phyloP scores from a whole-genome alignment of 2,797 vertebrate species.

The Sebastes variabilis region DNA sequence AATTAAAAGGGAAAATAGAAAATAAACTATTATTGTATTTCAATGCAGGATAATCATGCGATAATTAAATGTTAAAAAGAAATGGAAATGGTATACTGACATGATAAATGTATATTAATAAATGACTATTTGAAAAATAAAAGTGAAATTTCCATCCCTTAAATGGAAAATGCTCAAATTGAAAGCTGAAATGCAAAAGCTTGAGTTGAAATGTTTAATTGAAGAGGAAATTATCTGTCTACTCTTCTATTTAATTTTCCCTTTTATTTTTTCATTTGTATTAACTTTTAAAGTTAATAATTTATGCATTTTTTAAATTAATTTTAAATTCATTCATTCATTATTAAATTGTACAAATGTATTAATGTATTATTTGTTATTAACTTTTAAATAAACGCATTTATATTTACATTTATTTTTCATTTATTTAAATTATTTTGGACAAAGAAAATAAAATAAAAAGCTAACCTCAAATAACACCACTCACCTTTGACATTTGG shows the following conservation, averaged over 20 bases:
- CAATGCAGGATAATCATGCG: not conserved
- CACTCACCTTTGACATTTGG: slow-evolving; percentile 67
- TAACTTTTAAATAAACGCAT: fast-evolving
- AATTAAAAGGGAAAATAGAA: not conserved
- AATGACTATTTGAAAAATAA: not conserved
- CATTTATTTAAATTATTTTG: no score
- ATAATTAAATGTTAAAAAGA: not conserved
- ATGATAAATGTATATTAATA: not conserved
- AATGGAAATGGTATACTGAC: not conserved
- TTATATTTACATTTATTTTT: no score
- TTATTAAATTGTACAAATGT: fast-evolving
- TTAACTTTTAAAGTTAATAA: no score
- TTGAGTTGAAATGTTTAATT: not conserved
- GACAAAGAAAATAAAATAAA: not conserved
- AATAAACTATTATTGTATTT: not conserved
- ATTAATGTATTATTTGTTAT: no score
- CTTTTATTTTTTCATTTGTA: no score
- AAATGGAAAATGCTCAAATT: not conserved
- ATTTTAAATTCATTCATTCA: no score
- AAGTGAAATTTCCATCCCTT: not conserved
- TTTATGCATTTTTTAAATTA: no score
- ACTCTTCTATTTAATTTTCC: no score
- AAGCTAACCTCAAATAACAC: not conserved
- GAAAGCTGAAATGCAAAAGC: not conserved
- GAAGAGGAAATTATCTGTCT: not conserved